phyloP scores from a whole-genome alignment of 2,113 vertebrate species.

The Onychostruthus taczanowskii region DNA sequence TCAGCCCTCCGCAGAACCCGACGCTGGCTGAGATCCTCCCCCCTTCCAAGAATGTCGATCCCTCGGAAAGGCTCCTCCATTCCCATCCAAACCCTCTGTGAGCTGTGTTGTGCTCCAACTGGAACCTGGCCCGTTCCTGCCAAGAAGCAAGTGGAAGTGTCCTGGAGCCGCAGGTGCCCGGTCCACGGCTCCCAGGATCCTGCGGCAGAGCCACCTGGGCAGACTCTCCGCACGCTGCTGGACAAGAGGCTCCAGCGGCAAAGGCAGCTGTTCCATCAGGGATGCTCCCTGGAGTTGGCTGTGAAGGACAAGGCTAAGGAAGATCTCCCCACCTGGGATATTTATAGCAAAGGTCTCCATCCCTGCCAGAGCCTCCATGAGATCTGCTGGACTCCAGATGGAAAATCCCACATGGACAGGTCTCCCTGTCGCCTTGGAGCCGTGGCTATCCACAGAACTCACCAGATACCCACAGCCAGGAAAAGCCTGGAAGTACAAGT shows the following conservation, averaged over 20 bases:
- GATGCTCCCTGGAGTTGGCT: fast-evolving
- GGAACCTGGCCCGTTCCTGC: neutral
- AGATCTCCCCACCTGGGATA: neutral
- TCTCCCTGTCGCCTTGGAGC: neutral
- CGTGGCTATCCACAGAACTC: neutral
- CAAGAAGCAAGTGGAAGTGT: neutral
- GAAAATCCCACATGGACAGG: neutral
- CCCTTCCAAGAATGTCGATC: neutral
- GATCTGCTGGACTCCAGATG: neutral
- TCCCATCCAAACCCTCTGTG: neutral
- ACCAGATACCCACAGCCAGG: fast-evolving
- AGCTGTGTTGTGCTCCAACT: neutral
- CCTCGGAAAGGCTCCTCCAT: neutral
- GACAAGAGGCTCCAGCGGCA: neutral
- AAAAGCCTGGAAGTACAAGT: neutral
- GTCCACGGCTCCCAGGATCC: neutral
- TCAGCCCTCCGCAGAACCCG: neutral
- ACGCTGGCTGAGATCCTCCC: neutral
- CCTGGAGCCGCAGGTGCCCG: neutral
- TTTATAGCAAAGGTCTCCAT: no score
- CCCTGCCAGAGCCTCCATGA: neutral
- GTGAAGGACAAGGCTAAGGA: neutral
- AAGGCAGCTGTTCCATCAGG: neutral
- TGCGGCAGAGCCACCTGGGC: fast-evolving
- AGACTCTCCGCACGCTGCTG: neutral